Conservation (phyloP, 1,140 invertebrate species). For the Bombyx mandarina region DNA sequence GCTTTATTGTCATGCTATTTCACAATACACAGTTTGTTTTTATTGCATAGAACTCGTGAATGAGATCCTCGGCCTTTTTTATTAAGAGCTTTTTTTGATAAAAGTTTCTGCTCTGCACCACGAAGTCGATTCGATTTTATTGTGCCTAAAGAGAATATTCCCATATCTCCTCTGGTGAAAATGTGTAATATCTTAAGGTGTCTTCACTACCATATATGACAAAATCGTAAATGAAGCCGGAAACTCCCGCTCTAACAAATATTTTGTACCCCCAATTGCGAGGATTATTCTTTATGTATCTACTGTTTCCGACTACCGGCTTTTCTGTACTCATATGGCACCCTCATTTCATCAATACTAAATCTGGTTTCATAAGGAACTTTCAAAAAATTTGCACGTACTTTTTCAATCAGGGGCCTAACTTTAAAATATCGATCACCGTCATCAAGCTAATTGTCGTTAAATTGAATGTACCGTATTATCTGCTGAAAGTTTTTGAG, state of each 20-base stretch:
- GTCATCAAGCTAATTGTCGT: constrained; percentile 16
- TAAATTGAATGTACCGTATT: constrained; percentile 31
- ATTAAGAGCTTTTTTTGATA: constrained; percentile 20
- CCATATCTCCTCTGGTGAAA: constrained; percentile 16
- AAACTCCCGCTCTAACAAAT: constrained; percentile 35
- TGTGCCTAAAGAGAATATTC: constrained; percentile 28
- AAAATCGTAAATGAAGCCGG: constrained; percentile 50
- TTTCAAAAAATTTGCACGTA: no score
- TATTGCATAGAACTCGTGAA: constrained; percentile 19
- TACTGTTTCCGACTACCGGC: constrained; percentile 29
- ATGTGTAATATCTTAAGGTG: constrained; percentile 9
- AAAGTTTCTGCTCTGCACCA: constrained; percentile 14
- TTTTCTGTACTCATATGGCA: constrained; percentile 56
- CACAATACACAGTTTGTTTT: constrained; percentile 17
- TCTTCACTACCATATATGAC: constrained; percentile 32
- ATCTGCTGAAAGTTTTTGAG: constrained; percentile 33
- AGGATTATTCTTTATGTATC: constrained; percentile 19
- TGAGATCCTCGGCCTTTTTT: constrained; percentile 23
- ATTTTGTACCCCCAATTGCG: constrained; percentile 42
- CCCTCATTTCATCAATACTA: constrained; percentile 58
- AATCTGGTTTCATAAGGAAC: constrained; percentile 1
- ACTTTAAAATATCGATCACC: no score
- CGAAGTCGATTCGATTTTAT: constrained; percentile 23
- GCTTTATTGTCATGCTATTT: constrained; percentile 28
- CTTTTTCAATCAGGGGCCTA: no score